These are phyloP conservation scores for Cyaniris semiargus DNA, from an alignment of 2,888 invertebrate genomes.

Conservation along the genomic window DNA sequence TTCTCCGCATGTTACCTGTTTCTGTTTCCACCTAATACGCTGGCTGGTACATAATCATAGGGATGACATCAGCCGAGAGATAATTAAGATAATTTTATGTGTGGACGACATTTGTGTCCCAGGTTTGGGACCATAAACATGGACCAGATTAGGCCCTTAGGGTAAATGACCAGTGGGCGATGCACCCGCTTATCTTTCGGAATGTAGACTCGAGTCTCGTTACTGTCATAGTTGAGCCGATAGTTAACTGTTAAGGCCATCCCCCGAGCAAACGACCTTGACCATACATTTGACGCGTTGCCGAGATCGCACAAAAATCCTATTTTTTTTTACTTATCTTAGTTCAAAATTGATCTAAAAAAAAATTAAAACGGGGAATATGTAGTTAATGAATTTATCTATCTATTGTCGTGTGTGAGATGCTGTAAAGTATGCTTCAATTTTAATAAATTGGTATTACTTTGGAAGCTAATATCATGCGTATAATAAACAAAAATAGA, in stretches of 20 bases:
- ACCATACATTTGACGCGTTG: too few species aligned
- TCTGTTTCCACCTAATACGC: background rate
- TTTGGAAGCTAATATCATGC: too few species aligned
- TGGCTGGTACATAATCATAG: background rate
- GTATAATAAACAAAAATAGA: too few species aligned
- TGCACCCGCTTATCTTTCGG: background rate
- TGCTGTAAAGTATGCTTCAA: too few species aligned
- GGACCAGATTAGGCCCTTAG: background rate
- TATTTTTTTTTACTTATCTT: too few species aligned
- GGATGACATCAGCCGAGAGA: background rate
- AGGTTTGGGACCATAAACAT: background rate
- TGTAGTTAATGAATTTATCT: too few species aligned
- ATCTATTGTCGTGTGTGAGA: too few species aligned
- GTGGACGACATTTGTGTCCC: background rate
- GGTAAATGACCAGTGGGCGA: conserved; percentile 11
- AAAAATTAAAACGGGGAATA: too few species aligned
- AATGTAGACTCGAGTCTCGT: background rate
- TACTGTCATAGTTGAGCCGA: background rate
- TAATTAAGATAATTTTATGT: background rate
- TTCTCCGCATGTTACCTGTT: background rate
- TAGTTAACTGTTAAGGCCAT: conserved; percentile 9
- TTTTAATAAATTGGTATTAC: too few species aligned
- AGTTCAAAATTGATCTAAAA: too few species aligned
- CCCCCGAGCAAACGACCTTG: too few species aligned
- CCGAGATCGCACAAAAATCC: too few species aligned